Percentiles rank a stretch among this genome's conserved stretches.
phyloP scores from a whole-genome alignment of 2,888 invertebrate species.

The Clunio marinus region DNA sequence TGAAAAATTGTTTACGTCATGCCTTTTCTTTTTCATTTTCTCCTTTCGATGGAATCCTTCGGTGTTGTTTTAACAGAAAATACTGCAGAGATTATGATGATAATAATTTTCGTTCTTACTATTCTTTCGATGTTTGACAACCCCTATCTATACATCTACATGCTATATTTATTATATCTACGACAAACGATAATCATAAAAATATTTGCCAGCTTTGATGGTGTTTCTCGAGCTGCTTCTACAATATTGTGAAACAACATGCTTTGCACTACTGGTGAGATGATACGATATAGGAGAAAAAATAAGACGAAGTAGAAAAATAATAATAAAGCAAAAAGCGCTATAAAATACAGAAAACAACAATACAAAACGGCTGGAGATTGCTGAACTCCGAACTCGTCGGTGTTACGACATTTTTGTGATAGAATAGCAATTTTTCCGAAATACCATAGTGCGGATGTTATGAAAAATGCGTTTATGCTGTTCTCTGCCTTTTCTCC shows the following conservation, averaged over 20 bases:
- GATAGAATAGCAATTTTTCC: constrained; percentile 26
- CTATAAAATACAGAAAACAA: too few relatives aligned
- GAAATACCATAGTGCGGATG: background rate
- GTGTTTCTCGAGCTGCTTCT: background rate
- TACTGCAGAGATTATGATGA: constrained; percentile 32
- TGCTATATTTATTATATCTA: background rate
- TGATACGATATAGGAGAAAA: too few relatives aligned
- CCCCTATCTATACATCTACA: background rate
- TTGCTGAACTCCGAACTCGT: background rate
- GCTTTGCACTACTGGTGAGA: too few relatives aligned
- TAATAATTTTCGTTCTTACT: constrained; percentile 17
- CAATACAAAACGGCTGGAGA: background rate
- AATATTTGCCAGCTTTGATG: constrained; percentile 9
- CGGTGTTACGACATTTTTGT: constrained; percentile 20
- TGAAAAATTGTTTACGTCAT: constrained; percentile 36
- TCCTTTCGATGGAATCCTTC: background rate
- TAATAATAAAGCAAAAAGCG: too few relatives aligned
- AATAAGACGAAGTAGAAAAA: background rate
- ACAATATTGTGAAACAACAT: background rate
- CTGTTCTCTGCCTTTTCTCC: background rate
- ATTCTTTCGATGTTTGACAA: background rate
- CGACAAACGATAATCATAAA: constrained; percentile 21
- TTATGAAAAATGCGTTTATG: constrained; percentile 27
- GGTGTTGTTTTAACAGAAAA: background rate
- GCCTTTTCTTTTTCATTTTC: background rate